Evolutionary conservation across 2,113 vertebrate species (phyloP).

Genomic region (Sigmodon hispidus): DNA sequence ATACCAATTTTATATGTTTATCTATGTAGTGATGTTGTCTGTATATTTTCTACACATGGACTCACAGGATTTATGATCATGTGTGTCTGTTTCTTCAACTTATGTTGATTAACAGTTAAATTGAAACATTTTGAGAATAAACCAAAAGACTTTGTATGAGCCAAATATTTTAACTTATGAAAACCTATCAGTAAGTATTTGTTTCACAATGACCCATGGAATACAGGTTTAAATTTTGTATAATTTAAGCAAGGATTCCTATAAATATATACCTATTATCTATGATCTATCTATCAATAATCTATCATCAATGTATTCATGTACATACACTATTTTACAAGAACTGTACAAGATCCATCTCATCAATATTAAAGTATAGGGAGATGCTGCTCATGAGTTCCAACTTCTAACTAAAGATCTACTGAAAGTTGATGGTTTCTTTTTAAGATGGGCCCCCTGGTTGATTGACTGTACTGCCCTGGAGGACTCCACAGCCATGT

Average conservation of each 20-base stretch:
- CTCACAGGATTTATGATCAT: background rate
- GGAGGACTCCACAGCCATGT: no score
- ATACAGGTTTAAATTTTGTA: background rate
- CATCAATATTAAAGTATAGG: no score
- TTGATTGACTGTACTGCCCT: background rate
- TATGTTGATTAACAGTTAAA: background rate
- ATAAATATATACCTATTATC: background rate
- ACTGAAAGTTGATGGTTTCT: background rate
- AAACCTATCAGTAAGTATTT: slow-evolving; percentile 10
- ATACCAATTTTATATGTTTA: background rate
- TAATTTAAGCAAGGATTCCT: background rate
- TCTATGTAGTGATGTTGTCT: background rate
- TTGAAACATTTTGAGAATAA: background rate
- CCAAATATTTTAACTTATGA: background rate
- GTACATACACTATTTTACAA: background rate
- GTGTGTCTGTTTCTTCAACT: background rate
- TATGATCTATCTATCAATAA: background rate
- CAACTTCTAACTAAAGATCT: background rate
- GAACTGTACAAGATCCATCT: background rate
- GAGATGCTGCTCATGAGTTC: background rate
- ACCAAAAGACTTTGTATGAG: background rate
- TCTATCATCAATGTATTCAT: background rate
- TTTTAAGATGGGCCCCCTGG: background rate
- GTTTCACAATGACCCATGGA: background rate
- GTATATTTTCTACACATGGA: background rate